These are phyloP conservation scores for Mormoops blainvillei DNA, from an alignment of 2,113 vertebrate species.

Conservation along the genomic window DNA sequence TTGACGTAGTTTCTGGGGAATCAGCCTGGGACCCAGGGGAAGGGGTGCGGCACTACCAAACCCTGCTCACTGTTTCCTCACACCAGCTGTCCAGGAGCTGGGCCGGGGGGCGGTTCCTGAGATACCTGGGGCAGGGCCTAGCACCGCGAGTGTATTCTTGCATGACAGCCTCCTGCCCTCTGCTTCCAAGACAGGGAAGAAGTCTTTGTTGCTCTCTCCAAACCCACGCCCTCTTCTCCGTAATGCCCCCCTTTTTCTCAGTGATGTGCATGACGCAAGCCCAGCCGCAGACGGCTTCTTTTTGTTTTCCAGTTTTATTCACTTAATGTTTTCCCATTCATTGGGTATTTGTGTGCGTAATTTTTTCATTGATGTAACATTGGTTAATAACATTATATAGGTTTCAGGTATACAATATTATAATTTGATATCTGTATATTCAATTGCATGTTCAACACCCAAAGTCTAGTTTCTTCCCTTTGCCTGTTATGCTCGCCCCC, in stretches of 20 bases:
- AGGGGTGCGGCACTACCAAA: background rate
- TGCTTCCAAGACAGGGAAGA: background rate
- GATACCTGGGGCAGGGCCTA: background rate
- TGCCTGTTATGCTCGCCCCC: no score
- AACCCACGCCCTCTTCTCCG: background rate
- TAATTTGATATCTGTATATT: background rate
- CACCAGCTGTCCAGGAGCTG: background rate
- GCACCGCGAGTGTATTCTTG: background rate
- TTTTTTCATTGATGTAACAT: background rate
- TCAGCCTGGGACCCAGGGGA: background rate
- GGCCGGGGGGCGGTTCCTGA: background rate
- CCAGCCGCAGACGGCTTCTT: background rate
- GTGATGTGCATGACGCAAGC: background rate
- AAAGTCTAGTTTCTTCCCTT: background rate
- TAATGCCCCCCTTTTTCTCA: background rate
- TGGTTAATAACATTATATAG: background rate
- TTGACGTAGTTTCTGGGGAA: background rate
- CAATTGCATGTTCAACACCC: background rate
- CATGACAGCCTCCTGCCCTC: background rate
- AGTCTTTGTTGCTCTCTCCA: background rate
- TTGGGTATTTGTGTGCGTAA: background rate
- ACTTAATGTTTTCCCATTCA: background rate
- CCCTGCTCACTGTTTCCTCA: background rate
- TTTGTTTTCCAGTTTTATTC: background rate
- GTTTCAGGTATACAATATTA: background rate